These are phyloP conservation scores for Pseudochirops corinnae DNA, from an alignment of 2,797 vertebrate genomes.

Conservation along the genomic window DNA sequence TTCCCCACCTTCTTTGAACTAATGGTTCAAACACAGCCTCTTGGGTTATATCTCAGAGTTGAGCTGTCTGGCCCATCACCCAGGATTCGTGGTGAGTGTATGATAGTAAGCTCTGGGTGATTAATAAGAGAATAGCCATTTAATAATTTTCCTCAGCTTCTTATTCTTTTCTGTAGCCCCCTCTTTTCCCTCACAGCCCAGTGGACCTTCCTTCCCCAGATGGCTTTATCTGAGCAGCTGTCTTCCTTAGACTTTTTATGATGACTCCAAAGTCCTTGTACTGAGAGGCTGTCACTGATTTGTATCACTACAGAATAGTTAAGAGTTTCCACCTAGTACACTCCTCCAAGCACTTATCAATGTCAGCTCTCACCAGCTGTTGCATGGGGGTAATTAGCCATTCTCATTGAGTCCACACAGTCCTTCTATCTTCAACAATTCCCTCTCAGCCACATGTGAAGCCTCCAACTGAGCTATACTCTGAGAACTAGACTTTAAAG, in stretches of 20 bases:
- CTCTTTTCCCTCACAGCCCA: background rate
- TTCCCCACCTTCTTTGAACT: background rate
- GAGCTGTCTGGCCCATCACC: background rate
- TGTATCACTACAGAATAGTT: background rate
- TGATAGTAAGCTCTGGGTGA: background rate
- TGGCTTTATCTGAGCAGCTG: conserved; percentile 59
- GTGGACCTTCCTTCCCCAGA: conserved; percentile 42
- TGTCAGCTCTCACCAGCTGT: conserved; percentile 41
- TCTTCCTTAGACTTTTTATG: conserved; percentile 58
- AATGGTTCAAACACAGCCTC: background rate
- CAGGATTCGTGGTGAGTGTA: fast-evolving
- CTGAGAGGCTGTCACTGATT: conserved; percentile 40
- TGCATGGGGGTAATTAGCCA: conserved; percentile 14
- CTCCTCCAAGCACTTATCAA: conserved; percentile 18
- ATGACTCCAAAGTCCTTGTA: conserved; percentile 52
- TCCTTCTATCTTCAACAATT: conserved; percentile 1
- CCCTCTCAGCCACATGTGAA: conserved; percentile 7
- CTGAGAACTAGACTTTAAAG: background rate
- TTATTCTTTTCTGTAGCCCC: background rate
- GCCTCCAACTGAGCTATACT: conserved; percentile 1
- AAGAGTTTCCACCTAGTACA: conserved; percentile 25
- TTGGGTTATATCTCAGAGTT: background rate
- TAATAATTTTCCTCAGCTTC: conserved; percentile 35
- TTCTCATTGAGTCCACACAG: background rate
- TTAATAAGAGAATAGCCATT: background rate